A percentile compares a stretch with the other conserved stretches of the same genome.
phyloP scores from a whole-genome alignment of 2,113 vertebrate species.

The Speoplatyrhinus poulsoni region DNA sequence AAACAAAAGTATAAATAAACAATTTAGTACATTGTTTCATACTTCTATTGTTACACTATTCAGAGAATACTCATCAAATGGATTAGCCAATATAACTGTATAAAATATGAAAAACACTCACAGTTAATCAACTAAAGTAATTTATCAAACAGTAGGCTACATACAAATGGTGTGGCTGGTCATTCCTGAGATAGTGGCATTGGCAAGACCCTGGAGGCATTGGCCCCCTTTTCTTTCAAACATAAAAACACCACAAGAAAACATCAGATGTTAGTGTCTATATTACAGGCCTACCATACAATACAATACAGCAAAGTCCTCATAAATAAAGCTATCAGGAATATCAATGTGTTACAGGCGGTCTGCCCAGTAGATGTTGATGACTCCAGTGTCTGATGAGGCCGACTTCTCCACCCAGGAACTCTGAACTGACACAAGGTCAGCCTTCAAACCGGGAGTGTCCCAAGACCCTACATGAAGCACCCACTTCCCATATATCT shows the following conservation, averaged over 20 bases:
- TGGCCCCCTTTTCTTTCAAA: slow-evolving; percentile 39
- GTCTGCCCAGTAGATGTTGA: slow-evolving; percentile 69
- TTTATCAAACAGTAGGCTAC: slow-evolving; percentile 1
- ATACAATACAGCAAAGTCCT: no score
- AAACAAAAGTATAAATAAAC: neutral
- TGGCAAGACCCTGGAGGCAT: slow-evolving; percentile 68
- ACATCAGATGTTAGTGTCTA: neutral
- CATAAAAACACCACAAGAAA: neutral
- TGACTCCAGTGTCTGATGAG: slow-evolving; percentile 47
- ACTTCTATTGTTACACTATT: neutral
- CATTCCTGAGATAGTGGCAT: slow-evolving; percentile 62
- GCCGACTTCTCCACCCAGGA: slow-evolving; percentile 68
- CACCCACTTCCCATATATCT: slow-evolving; percentile 74
- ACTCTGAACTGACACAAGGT: slow-evolving; percentile 54
- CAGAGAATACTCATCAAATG: neutral
- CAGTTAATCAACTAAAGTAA: neutral
- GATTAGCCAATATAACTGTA: neutral
- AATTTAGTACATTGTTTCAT: neutral
- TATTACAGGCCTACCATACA: neutral
- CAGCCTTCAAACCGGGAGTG: slow-evolving; percentile 45
- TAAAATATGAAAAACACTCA: neutral
- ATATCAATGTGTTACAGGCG: slow-evolving; percentile 53
- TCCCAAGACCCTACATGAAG: slow-evolving; percentile 64
- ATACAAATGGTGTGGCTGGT: slow-evolving; percentile 64
- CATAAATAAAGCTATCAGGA: neutral